Conservation (phyloP, 2,888 invertebrate genomes). For the Carabus problematicus region DNA sequence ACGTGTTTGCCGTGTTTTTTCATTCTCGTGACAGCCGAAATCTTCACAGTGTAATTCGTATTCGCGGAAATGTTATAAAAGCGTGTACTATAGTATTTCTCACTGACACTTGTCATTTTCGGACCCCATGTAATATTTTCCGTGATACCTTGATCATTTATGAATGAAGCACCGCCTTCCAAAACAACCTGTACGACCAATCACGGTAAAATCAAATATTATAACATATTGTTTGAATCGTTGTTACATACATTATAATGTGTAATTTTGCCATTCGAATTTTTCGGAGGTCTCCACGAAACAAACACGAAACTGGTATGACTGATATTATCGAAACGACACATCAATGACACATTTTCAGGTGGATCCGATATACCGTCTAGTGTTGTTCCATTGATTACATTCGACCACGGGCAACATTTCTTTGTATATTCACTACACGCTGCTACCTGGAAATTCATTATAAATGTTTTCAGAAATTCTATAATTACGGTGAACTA, state of each 20-base stretch:
- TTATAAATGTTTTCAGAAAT: too few relatives aligned
- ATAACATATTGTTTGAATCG: background rate
- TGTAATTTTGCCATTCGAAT: slow-evolving; percentile 80
- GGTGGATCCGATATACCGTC: slow-evolving; percentile 83
- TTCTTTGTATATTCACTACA: slow-evolving; percentile 79
- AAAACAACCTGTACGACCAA: slow-evolving; percentile 56
- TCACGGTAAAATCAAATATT: slow-evolving; percentile 15
- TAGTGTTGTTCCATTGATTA: slow-evolving; percentile 81
- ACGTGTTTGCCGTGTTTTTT: slow-evolving; percentile 76
- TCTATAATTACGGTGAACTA: too few relatives aligned
- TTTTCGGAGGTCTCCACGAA: slow-evolving; percentile 75
- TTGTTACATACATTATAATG: slow-evolving; percentile 69
- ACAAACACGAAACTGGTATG: slow-evolving; percentile 70
- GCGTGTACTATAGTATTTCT: slow-evolving; percentile 60
- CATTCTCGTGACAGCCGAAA: slow-evolving; percentile 80
- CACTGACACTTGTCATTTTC: slow-evolving; percentile 66
- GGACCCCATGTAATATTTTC: slow-evolving; percentile 67
- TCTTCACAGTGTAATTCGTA: slow-evolving; percentile 81
- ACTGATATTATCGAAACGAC: slow-evolving; percentile 68
- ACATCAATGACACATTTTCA: slow-evolving; percentile 70
- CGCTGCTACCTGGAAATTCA: slow-evolving; percentile 67
- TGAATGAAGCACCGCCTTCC: slow-evolving; percentile 65
- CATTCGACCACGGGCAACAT: slow-evolving; percentile 81
- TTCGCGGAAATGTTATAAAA: slow-evolving; percentile 80
- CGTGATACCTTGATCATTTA: slow-evolving; percentile 61